A percentile compares a stretch with the other conserved stretches of the same genome.
These are phyloP conservation scores for Acanthosepion lycidas DNA, from an alignment of 2,888 invertebrate species.

Conservation along the genomic window DNA sequence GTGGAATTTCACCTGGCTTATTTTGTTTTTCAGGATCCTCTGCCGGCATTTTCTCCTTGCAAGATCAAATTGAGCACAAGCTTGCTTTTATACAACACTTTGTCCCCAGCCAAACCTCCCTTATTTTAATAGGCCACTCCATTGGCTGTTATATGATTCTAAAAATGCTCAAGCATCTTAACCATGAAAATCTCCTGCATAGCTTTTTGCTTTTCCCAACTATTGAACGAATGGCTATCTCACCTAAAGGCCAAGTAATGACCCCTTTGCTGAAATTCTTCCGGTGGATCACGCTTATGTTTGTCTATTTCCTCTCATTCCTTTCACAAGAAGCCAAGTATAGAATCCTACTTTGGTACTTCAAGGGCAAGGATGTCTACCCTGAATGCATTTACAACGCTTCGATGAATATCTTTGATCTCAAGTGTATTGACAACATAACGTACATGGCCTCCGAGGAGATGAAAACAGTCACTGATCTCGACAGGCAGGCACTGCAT, in stretches of 20 bases:
- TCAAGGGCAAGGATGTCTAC: constrained; percentile 57
- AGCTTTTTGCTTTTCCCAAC: constrained; percentile 88
- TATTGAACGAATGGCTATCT: constrained; percentile 86
- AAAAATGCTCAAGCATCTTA: constrained; percentile 80
- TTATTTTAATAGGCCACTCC: constrained; percentile 92
- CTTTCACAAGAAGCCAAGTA: constrained; percentile 61
- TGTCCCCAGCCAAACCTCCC: constrained; percentile 80
- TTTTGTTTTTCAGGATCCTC: constrained; percentile 57
- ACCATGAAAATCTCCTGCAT: constrained; percentile 67
- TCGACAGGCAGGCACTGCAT: constrained; percentile 81
- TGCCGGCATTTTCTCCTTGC: constrained; percentile 77
- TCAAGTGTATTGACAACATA: constrained; percentile 65
- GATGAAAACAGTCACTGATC: constrained; percentile 82
- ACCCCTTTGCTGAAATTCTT: constrained; percentile 79
- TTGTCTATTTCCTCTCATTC: constrained; percentile 66
- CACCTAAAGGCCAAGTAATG: constrained; percentile 83
- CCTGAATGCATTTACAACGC: constrained; percentile 69
- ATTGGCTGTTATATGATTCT: constrained; percentile 90
- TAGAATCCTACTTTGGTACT: constrained; percentile 68
- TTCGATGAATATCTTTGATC: constrained; percentile 69
- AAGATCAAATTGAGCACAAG: constrained; percentile 88
- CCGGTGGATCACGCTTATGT: constrained; percentile 69
- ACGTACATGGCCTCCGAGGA: constrained; percentile 77
- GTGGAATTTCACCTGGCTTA: neutral
- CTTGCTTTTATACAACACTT: constrained; percentile 84